Conservation (phyloP, 2,797 vertebrate species). For the Apogon hyalosoma region DNA sequence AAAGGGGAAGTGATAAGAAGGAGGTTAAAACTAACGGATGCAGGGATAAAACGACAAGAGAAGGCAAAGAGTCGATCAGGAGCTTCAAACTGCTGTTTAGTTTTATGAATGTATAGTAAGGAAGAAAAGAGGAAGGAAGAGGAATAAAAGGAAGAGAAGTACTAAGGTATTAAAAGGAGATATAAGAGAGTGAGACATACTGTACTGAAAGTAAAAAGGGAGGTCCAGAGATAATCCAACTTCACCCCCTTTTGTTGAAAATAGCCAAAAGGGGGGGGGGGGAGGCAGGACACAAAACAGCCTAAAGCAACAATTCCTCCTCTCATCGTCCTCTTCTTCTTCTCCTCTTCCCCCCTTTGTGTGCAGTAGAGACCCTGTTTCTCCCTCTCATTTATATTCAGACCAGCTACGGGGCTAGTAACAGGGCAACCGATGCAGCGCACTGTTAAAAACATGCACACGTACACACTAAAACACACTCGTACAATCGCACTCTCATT, state of each 20-base stretch:
- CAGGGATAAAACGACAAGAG: too few species aligned
- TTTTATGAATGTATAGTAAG: too few species aligned
- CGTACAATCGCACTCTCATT: slow-evolving; percentile 29
- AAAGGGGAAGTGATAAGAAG: slow-evolving; percentile 10
- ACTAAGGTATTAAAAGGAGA: too few species aligned
- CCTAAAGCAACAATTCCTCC: slow-evolving; percentile 41
- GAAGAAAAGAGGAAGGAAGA: too few species aligned
- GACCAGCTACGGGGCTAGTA: slow-evolving; percentile 57
- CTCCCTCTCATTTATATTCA: slow-evolving; percentile 77
- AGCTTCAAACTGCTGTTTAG: too few species aligned
- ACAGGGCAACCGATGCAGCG: slow-evolving; percentile 50
- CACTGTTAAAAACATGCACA: slow-evolving; percentile 34
- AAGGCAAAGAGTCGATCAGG: too few species aligned
- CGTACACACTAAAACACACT: slow-evolving; percentile 31
- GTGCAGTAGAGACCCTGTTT: slow-evolving; percentile 35
- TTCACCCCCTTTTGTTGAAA: slow-evolving; percentile 24
- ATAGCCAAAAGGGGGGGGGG: slow-evolving; percentile 13
- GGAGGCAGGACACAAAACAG: slow-evolving; percentile 16
- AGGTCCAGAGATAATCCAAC: slow-evolving; percentile 27
- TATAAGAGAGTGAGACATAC: too few species aligned
- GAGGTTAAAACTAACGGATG: too few species aligned
- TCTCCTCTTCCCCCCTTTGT: slow-evolving; percentile 28
- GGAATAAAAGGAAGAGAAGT: too few species aligned
- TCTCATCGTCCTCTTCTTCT: slow-evolving; percentile 30
- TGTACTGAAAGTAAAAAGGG: not conserved